Base-by-base conservation (phyloP, 1,140 invertebrate species). In the Archegozetes longisetosus region DNA sequence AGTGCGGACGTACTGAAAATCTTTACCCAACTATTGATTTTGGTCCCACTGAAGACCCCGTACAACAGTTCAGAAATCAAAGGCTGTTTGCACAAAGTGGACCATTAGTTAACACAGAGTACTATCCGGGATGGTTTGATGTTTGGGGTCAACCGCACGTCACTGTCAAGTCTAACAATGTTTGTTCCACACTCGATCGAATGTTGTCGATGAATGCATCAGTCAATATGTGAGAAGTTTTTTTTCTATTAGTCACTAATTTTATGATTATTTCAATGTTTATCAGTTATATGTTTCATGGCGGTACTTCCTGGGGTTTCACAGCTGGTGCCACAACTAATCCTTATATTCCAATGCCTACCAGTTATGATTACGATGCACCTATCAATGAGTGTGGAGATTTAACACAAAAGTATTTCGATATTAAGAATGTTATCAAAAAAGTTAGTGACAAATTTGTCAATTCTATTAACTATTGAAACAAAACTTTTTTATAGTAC, bases 351-450 rank as follows among this genome's bases (percentile, higher is more conserved):
- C 79, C 84, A 1, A 79, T 83, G 65, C 76, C 84, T 22, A 90
- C 87, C 4, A 87, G 84, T 49, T 91, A 90, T 68, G 87, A 91
- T 71, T 91, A 86, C 65, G 85, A 88, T 72, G 84, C 86, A 9
- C 86, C 87, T 0, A 71, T 91, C 48, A 80, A 77, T 52, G 87
- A 91, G 74, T 82, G 84, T 29, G 86, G 87, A 23, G 85, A 88
- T 68, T 77, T 82, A 0, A 90, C 87, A 17, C 70, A 76, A 0
- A 90, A 91, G 73, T 94, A 88, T 71, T 79, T 78, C 46, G 77
- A 77, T 2, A 80, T 94, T 29, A 78, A 82, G 67, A 72, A 84
- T 2, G 71, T 77, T 9, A 78, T 88, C 20, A 17, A 46, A 47
- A 27, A 51, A 27, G n/a, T 25, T 52, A 32, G n/a, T 51, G 13